phyloP scores from a whole-genome alignment of 2,888 invertebrate species.

The Apamea sordens region DNA sequence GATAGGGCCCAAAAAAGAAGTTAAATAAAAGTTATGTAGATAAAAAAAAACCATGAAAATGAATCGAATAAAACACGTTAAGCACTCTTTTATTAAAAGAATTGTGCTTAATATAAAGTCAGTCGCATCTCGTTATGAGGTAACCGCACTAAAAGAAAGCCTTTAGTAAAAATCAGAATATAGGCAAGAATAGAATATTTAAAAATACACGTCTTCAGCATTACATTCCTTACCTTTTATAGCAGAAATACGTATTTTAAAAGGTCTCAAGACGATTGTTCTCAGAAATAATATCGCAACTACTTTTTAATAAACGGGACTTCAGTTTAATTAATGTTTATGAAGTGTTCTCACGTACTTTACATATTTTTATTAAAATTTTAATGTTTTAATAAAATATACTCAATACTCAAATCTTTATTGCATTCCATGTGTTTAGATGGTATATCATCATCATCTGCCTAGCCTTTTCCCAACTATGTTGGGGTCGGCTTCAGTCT shows the following conservation, averaged over 20 bases:
- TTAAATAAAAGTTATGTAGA: not conserved
- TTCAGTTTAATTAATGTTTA: slow-evolving; percentile 69
- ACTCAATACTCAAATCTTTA: too few species aligned
- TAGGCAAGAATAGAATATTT: not conserved
- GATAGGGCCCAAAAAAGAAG: too few species aligned
- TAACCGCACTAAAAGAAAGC: not conserved
- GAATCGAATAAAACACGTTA: not conserved
- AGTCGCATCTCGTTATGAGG: not conserved
- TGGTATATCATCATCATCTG: too few species aligned
- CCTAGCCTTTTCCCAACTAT: too few species aligned
- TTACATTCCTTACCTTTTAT: not conserved
- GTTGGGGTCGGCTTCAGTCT: too few species aligned
- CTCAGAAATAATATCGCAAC: slow-evolving; percentile 69
- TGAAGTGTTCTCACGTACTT: slow-evolving; percentile 64
- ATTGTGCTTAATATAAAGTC: not conserved
- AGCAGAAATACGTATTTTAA: slow-evolving; percentile 15
- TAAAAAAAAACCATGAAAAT: slow-evolving; percentile 3
- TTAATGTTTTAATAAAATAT: not conserved
- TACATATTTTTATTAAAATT: slow-evolving; percentile 64
- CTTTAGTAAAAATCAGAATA: not conserved
- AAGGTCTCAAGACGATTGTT: slow-evolving; percentile 68
- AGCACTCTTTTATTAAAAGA: not conserved
- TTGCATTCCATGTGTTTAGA: too few species aligned
- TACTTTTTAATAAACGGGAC: slow-evolving; percentile 66
- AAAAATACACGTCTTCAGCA: not conserved